A percentile compares a stretch with the other conserved stretches of the same genome.
phyloP scores from a whole-genome alignment of 1,140 invertebrate genomes.

The Aphelenchoides besseyi region DNA sequence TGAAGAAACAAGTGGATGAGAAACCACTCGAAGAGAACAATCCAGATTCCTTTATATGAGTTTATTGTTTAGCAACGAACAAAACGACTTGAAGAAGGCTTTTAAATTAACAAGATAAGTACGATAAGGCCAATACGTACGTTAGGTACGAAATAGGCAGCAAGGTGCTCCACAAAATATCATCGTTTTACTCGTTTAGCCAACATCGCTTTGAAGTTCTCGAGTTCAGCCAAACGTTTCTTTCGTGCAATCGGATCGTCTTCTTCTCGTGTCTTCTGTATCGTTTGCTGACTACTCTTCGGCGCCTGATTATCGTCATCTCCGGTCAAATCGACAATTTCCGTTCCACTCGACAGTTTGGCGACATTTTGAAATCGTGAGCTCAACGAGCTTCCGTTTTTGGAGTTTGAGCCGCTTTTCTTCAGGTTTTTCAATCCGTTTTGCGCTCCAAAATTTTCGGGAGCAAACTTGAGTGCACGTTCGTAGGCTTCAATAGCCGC shows the following conservation, averaged over 20 bases:
- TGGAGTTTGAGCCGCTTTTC: background rate
- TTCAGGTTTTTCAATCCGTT: background rate
- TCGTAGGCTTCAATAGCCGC: background rate
- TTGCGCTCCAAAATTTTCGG: background rate
- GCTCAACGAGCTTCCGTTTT: too few relatives aligned
- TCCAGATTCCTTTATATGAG: too few relatives aligned
- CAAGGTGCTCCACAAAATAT: too few relatives aligned
- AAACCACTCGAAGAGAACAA: too few relatives aligned
- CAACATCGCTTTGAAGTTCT: slow-evolving; percentile 10
- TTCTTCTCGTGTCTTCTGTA: background rate
- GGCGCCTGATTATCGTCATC: background rate
- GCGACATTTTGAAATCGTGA: too few relatives aligned
- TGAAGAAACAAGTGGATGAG: too few relatives aligned
- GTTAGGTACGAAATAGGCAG: too few relatives aligned
- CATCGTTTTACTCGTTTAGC: slow-evolving; percentile 6
- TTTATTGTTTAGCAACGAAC: background rate
- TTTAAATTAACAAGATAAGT: background rate
- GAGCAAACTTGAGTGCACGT: background rate
- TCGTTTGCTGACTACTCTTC: background rate
- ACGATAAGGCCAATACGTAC: too few relatives aligned
- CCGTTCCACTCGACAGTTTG: too few relatives aligned
- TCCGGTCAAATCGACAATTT: too few relatives aligned
- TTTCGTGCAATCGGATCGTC: background rate
- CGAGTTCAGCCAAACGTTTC: slow-evolving; percentile 5
- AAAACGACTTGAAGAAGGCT: slow-evolving; percentile 5